Conservation (phyloP, 2,113 vertebrate genomes). For the Odontesthes bonariensis region DNA sequence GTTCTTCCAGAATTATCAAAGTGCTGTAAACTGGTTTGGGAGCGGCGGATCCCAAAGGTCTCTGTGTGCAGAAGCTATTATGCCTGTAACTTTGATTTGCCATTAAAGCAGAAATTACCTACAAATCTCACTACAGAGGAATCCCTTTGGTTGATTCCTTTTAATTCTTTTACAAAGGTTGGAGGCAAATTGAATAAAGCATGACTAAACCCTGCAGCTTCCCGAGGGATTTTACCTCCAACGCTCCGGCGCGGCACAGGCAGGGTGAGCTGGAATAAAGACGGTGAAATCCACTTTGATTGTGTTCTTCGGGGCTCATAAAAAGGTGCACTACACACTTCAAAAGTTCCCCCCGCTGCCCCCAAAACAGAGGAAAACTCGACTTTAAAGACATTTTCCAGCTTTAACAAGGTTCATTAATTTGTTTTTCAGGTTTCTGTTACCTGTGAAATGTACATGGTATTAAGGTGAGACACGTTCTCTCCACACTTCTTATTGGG, state of each 20-base stretch:
- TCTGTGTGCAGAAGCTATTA: slow-evolving; percentile 26
- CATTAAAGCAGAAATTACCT: slow-evolving; percentile 64
- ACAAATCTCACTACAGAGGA: slow-evolving; percentile 52
- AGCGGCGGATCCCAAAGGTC: slow-evolving; percentile 48
- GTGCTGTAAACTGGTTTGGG: slow-evolving; percentile 60
- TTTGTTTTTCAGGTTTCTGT: no score
- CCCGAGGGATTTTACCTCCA: slow-evolving; percentile 51
- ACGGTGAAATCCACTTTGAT: slow-evolving; percentile 40
- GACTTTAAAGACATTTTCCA: no score
- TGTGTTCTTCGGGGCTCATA: slow-evolving; percentile 31
- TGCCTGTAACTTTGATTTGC: slow-evolving; percentile 65
- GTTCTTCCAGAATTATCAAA: slow-evolving; percentile 52
- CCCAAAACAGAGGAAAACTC: background rate
- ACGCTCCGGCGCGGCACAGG: slow-evolving; percentile 35
- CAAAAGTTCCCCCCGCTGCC: slow-evolving; percentile 15
- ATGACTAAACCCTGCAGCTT: slow-evolving; percentile 42
- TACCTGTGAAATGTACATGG: no score
- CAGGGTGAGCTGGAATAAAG: slow-evolving; percentile 26
- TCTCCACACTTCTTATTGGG: no score
- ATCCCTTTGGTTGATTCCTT: slow-evolving; percentile 51
- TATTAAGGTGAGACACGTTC: no score
- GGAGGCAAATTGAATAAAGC: slow-evolving; percentile 56
- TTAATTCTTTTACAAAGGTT: slow-evolving; percentile 61
- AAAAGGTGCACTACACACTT: slow-evolving; percentile 24
- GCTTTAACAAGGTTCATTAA: no score